phyloP scores from a whole-genome alignment of 2,113 vertebrate genomes.

The Narcine bancroftii region DNA sequence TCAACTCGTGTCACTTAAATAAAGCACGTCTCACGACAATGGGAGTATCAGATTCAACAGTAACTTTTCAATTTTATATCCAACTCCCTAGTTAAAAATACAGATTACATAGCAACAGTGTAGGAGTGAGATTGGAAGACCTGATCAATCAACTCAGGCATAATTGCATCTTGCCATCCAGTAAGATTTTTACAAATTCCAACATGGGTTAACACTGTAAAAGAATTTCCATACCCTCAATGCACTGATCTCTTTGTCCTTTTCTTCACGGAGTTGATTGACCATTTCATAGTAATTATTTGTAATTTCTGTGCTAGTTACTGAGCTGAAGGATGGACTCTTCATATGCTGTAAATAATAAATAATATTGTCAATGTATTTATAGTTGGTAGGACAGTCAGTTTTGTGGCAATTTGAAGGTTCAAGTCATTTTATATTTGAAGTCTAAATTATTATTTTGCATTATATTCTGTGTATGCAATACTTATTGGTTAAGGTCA shows the following conservation, averaged over 20 bases:
- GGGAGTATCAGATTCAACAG: background rate
- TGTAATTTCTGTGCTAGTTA: constrained; percentile 57
- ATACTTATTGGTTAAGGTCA: background rate
- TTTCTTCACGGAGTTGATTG: constrained; percentile 64
- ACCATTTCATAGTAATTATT: constrained; percentile 79
- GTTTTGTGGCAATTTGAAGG: background rate
- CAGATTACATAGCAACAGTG: background rate
- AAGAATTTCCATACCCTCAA: constrained; percentile 62
- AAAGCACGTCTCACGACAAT: background rate
- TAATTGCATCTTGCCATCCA: too few relatives aligned
- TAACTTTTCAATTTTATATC: background rate
- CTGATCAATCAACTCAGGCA: background rate
- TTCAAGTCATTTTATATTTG: background rate
- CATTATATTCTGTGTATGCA: background rate
- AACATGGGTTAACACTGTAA: background rate
- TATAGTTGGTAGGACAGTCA: background rate
- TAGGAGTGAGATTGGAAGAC: background rate
- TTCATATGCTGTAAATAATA: background rate
- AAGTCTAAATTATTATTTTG: background rate
- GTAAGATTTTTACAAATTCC: constrained; percentile 3
- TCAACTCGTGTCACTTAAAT: too few relatives aligned
- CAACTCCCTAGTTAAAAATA: background rate
- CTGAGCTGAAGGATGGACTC: background rate
- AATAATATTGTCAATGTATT: background rate
- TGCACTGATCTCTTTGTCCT: constrained; percentile 74